These are phyloP conservation scores for Drosophila stalkeri DNA, from an alignment of 2,888 invertebrate species.

Conservation along the genomic window DNA sequence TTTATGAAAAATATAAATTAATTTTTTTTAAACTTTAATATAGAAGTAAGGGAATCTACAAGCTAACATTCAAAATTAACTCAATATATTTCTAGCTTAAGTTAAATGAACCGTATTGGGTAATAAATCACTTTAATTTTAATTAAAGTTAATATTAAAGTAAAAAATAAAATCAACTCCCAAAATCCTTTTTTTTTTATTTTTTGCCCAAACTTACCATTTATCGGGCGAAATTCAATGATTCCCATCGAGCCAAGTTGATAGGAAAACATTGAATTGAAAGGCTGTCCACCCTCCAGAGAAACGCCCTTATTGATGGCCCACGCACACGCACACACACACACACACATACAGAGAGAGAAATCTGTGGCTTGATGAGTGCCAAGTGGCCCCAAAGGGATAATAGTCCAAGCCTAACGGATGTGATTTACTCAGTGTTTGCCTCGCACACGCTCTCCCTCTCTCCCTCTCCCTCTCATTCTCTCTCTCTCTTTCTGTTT, in stretches of 20 bases:
- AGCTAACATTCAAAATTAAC: no score
- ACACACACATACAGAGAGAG: background rate
- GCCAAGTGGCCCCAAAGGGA: conserved; percentile 71
- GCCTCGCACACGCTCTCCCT: background rate
- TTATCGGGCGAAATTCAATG: conserved; percentile 51
- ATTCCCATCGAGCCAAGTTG: conserved; percentile 46
- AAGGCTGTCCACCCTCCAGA: conserved; percentile 15
- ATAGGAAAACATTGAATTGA: conserved; percentile 37
- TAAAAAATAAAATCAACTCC: background rate
- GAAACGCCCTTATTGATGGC: conserved; percentile 61
- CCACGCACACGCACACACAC: conserved; percentile 26
- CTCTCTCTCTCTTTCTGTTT: conserved; percentile 3
- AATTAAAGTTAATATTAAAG: background rate
- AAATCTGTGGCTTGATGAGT: conserved; percentile 62
- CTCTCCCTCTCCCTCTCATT: background rate
- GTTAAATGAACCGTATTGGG: no score
- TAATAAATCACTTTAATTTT: background rate
- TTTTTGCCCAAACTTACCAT: conserved; percentile 15
- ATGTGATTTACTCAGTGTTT: conserved; percentile 52
- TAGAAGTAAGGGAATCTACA: no score
- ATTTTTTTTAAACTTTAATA: no score
- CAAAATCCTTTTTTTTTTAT: background rate
- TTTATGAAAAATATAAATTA: no score
- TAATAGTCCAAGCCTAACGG: conserved; percentile 62
- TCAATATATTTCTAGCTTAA: no score